Base-by-base conservation (phyloP, 2,888 invertebrate genomes). In the Lissonota sp. region DNA sequence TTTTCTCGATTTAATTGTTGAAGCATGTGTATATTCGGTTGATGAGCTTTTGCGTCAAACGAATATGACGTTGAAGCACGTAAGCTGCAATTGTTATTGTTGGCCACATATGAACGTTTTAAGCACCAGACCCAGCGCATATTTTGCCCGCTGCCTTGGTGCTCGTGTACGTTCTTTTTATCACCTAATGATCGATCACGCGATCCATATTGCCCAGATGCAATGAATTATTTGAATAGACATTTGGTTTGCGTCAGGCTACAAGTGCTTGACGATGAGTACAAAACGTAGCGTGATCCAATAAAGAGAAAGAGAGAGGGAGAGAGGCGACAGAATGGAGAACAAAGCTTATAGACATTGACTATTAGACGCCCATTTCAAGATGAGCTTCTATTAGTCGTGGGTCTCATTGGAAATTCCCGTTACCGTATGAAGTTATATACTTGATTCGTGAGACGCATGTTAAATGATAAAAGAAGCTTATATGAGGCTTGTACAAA, bases 31-130 rank as follows among this genome's bases (percentile, higher is more conserved):
- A 40, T 44, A n/a, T 51, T n/a, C 64, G 16, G 49, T 26, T 26
- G 26, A 26, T 26, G 49, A 49, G 26, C 49, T 26, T 26, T 58
- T 71, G 37, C 71, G 77, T 77, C 77, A 64, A 75, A 53, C 16
- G 7, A 58, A 53, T 14, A 14, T 69, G 67, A 69, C 51, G 53
- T 5, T 7, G n/a, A 46, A 57, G 40, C 60, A 62, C 76, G 55
- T 57, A 16, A 57, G 70, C 26, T 42, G 49, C 64, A 64, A 71
- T 71, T 71, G 71, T 77, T 77, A 77, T 77, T 77, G 77, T 77
- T 71, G 64, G 77, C 64, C 46, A 71, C 64, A 66, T 58, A 44
- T 58, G 64, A 58, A 71, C 42, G 71, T 77, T 46, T 66, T 14
- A 37, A 72, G 44, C 42, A 63, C 10, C 62, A 49, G 40, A 26